Conservation (phyloP, 92 coral and sea anemone species). For the Actinostola sp. region DNA sequence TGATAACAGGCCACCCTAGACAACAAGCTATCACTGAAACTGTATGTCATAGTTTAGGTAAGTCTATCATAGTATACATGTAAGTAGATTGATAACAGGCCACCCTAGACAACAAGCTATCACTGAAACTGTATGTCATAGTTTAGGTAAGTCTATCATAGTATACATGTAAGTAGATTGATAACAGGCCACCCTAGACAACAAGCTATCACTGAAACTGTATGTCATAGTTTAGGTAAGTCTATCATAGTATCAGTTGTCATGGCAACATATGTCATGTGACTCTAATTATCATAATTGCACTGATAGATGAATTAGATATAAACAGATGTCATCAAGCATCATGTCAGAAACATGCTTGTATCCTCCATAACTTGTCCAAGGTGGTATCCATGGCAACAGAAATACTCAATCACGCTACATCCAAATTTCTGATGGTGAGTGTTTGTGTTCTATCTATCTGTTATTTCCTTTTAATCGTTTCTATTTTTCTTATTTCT, state of each 20-base stretch:
- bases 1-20: constrained; percentile 9
- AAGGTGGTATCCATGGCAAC: constrained; percentile 67
- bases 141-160: too few relatives aligned
- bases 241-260: too few relatives aligned
- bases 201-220: too few relatives aligned
- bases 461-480: neutral
- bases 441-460: neutral
- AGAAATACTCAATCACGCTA: constrained; percentile 68
- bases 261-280: too few relatives aligned
- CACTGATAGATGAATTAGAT: constrained; percentile 3
- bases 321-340: constrained; percentile 6
- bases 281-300: too few relatives aligned
- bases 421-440: constrained; percentile 67
- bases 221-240: too few relatives aligned
- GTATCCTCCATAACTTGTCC: constrained; percentile 55
- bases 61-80: too few relatives aligned
- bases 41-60: constrained; percentile 4
- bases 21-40: neutral
- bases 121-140: too few relatives aligned
- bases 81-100: too few relatives aligned
- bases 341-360: constrained; percentile 1
- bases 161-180: too few relatives aligned
- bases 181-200: too few relatives aligned
- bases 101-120: too few relatives aligned
- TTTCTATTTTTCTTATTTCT: constrained; percentile 2